Base-by-base conservation (phyloP, 2,113 vertebrate species). In the Megaleporinus macrocephalus region DNA sequence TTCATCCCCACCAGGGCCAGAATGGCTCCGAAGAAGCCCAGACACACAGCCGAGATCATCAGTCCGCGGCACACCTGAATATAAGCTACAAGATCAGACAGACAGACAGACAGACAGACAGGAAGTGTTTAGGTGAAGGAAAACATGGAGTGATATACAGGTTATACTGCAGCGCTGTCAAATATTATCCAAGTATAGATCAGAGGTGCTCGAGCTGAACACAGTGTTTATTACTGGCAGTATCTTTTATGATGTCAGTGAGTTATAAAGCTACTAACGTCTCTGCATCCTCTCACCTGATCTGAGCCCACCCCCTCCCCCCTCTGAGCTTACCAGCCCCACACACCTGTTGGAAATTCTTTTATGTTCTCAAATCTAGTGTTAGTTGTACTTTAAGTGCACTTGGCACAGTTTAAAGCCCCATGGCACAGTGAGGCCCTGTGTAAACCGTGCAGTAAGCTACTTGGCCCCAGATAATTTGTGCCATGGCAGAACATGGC, bases 11-110 rank as follows among this genome's bases (percentile, higher is more conserved):
- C 82, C 76, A 99, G 92, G 29, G 96, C 96, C 72, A 96, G 94
- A 78, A 93, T 18, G 4, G 94, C 92, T 1, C 95, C 97, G 0
- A 99, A 97, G 89, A 98, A 99, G 30, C 97, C 98, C 91, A 99
- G 92, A 85, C 95, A 96, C 84, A 99, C 95, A 0, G 97, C 91
- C 0, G 96, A 91, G 36, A 99, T 99, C 97, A 99, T 99, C 69
- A 99, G 91, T 57, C 96, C 97, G 88, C 97, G 94, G 82, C 98
- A 99, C 15, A 98, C 96, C 89, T 99, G 97, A 85, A 99, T 97
- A 63, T 98, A 98, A 70, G 95, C 98, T 99, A 92, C 1, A 78
- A 27, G 30, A 62, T 15, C 75, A 22, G 12, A 33, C 10, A 18
- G 47, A 68, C 36, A 63, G 6, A 12, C 3, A 11, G 20, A 4